Evolutionary conservation across 2,888 invertebrate species (phyloP).

Genomic region (Gnatocerus cornutus): DNA sequence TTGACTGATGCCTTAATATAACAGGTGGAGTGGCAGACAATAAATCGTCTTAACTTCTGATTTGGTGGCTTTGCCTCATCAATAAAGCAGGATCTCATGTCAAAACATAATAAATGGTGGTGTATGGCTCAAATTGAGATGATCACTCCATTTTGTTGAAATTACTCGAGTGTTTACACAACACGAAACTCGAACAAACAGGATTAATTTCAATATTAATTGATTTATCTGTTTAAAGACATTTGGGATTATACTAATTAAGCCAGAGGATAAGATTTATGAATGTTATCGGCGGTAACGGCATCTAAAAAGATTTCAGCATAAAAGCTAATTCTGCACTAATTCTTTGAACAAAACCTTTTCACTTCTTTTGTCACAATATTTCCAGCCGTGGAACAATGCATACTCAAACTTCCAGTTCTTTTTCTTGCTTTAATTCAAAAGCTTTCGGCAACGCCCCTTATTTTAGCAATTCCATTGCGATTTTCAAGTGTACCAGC

Average conservation of each 20-base stretch:
- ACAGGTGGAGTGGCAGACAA: not conserved
- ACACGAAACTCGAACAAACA: not conserved
- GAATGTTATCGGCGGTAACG: constrained; percentile 21
- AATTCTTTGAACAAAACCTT: constrained; percentile 42
- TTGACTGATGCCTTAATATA: not conserved
- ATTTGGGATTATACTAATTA: no score
- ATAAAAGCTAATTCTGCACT: constrained; percentile 39
- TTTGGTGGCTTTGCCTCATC: constrained; percentile 11
- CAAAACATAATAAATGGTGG: constrained; percentile 33
- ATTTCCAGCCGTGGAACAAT: constrained; percentile 41
- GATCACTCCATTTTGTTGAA: not conserved
- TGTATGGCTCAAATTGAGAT: constrained; percentile 16
- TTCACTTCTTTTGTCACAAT: constrained; percentile 43
- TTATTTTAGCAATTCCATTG: constrained; percentile 24
- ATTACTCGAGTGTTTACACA: constrained; percentile 23
- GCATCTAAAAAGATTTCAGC: constrained; percentile 27
- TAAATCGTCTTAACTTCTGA: constrained; percentile 16
- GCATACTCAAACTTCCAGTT: constrained; percentile 44
- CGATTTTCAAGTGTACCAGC: not conserved
- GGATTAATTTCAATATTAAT: not conserved
- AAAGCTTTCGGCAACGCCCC: constrained; percentile 8
- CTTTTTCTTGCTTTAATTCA: constrained; percentile 25
- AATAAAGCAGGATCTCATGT: constrained; percentile 31
- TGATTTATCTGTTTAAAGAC: no score
- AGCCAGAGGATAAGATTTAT: constrained; percentile 18